Evolutionary conservation across 2,113 vertebrate species (phyloP).

Genomic region (Platanista minor): DNA sequence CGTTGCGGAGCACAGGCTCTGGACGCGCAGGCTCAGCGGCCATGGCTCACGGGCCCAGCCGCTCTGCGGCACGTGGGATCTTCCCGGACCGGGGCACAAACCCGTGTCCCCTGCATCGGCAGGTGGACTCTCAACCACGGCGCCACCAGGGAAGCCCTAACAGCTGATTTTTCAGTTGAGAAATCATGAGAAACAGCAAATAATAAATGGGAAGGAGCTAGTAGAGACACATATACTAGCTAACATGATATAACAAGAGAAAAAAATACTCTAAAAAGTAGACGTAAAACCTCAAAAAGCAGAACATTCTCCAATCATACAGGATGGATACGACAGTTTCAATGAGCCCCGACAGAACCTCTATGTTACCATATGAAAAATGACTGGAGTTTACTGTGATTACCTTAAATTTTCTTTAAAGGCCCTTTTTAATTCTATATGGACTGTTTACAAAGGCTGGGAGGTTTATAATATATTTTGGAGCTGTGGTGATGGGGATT

Average conservation of each 20-base stretch:
- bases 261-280: not conserved
- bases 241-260: not conserved
- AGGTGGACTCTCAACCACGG: no score
- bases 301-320: not conserved
- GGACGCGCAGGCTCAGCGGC: no score
- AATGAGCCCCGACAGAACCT: not conserved
- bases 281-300: not conserved
- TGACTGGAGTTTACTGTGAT: not conserved
- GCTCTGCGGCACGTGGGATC: no score
- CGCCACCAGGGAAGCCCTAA: no score
- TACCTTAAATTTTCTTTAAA: constrained; percentile 24
- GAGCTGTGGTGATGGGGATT: not conserved
- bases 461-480: not conserved
- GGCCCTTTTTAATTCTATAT: not conserved
- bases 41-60: no score
- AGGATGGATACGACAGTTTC: not conserved
- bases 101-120: no score
- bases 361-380: not conserved
- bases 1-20: no score
- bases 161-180: not conserved
- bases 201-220: not conserved
- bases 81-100: no score
- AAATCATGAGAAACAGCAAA: not conserved
- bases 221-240: not conserved
- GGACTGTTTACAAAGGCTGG: not conserved